Conservation (phyloP, 1,140 invertebrate genomes). For the Patella vulgata region DNA sequence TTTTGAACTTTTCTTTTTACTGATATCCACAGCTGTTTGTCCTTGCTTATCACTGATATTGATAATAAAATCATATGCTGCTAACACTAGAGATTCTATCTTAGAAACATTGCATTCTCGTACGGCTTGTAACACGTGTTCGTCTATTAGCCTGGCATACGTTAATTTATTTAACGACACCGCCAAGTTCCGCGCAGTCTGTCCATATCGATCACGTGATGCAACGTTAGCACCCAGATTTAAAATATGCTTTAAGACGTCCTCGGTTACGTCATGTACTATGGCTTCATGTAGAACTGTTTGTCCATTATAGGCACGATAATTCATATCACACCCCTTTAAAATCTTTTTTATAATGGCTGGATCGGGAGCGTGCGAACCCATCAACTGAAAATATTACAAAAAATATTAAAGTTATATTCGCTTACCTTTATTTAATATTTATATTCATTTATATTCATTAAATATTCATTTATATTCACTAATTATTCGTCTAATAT, state of each 20-base stretch:
- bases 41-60: slow-evolving; percentile 2
- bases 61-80: slow-evolving; percentile 2
- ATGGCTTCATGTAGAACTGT: slow-evolving; percentile 19
- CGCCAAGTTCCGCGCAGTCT: slow-evolving; percentile 10
- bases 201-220: slow-evolving; percentile 8
- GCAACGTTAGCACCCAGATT: slow-evolving; percentile 14
- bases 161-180: too few relatives aligned
- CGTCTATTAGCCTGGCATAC: slow-evolving; percentile 3
- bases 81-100: background rate
- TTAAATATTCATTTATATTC: too few relatives aligned
- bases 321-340: slow-evolving; percentile 8
- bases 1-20: background rate
- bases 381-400: slow-evolving; percentile 13
- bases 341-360: slow-evolving; percentile 10
- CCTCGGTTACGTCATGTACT: slow-evolving; percentile 18
- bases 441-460: too few relatives aligned
- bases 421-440: too few relatives aligned
- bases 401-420: too few relatives aligned
- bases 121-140: slow-evolving; percentile 6
- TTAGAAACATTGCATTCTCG: background rate
- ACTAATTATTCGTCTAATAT: too few relatives aligned
- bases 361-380: slow-evolving; percentile 15
- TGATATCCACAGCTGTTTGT: background rate
- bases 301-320: slow-evolving; percentile 9
- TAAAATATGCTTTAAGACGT: slow-evolving; percentile 15